Percentiles rank a stretch among this genome's conserved stretches.
Evolutionary conservation across 2,797 vertebrate genomes (phyloP).

Genomic region (Tokudaia muenninki): DNA sequence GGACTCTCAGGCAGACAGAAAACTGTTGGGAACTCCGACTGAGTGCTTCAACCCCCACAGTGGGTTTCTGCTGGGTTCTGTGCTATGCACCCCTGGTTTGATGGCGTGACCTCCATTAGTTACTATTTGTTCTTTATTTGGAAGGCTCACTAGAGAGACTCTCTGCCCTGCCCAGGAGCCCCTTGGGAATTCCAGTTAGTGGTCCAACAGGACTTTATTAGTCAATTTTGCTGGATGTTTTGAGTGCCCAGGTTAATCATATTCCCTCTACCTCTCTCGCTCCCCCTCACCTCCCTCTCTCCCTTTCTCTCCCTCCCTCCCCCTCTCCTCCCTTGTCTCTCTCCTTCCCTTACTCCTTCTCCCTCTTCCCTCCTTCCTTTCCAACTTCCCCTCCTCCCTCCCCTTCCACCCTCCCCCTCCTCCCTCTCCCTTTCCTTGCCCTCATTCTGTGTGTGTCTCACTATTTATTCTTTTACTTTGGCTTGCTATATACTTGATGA

Average conservation of each 20-base stretch:
- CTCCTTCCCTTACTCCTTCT: too few species aligned
- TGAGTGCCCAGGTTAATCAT: background rate
- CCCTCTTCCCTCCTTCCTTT: rapidly evolving
- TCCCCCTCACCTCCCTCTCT: rapidly evolving
- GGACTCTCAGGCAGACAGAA: background rate
- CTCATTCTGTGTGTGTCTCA: background rate
- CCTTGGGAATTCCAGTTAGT: background rate
- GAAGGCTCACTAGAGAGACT: background rate
- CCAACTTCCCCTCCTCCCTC: too few species aligned
- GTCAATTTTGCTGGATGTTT: background rate
- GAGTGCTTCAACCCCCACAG: background rate
- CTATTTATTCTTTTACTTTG: background rate
- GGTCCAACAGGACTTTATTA: background rate
- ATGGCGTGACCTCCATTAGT: background rate
- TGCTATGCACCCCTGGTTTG: background rate
- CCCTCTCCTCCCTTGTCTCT: too few species aligned
- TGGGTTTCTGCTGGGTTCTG: background rate
- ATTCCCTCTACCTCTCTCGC: too few species aligned
- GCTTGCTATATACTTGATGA: background rate
- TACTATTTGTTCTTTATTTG: background rate
- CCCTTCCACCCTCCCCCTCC: rapidly evolving
- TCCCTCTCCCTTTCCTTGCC: rapidly evolving
- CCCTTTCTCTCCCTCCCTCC: background rate
- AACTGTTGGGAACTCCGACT: background rate
- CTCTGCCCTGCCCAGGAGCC: background rate